A percentile compares a stretch with the other conserved stretches of the same genome.
Conservation (phyloP, 1,140 invertebrate genomes). For the Drosophila serrata region DNA sequence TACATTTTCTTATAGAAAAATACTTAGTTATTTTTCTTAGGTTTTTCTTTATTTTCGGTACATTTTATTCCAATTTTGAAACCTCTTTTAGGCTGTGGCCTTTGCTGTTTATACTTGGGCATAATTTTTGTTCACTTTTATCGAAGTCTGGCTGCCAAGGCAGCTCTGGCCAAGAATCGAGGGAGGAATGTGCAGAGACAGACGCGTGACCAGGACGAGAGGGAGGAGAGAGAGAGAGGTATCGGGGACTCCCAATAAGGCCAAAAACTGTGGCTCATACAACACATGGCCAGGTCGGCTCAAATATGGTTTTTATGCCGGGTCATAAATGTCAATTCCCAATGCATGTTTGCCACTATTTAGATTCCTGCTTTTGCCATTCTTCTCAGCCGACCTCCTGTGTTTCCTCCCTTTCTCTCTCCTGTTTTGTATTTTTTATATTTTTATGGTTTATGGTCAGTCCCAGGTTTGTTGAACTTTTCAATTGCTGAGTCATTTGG, state of each 20-base stretch:
- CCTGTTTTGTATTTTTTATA: conserved; percentile 17
- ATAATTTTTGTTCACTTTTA: conserved; percentile 64
- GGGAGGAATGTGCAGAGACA: conserved; percentile 27
- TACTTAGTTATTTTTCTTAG: too few relatives aligned
- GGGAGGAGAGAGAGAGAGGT: too few relatives aligned
- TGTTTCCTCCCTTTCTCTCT: not conserved
- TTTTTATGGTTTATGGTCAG: conserved; percentile 63
- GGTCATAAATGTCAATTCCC: conserved; percentile 74
- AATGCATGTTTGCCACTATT: conserved; percentile 71
- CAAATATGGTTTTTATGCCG: conserved; percentile 56
- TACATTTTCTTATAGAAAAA: not conserved
- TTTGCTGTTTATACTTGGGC: conserved; percentile 15
- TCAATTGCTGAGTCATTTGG: conserved; percentile 70
- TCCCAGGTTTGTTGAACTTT: conserved; percentile 70
- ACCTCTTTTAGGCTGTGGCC: too few relatives aligned
- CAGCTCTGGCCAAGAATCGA: not conserved
- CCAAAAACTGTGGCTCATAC: conserved; percentile 31
- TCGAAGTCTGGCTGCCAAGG: conserved; percentile 5
- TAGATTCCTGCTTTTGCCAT: conserved; percentile 45
- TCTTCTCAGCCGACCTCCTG: conserved; percentile 26
- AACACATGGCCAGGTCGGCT: conserved; percentile 41
- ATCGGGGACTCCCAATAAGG: conserved; percentile 2
- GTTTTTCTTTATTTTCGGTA: not conserved
- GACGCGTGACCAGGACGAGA: conserved; percentile 40
- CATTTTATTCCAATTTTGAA: not conserved